Percentiles rank a stretch among this genome's conserved stretches.
These are phyloP conservation scores for Phoebastria nigripes DNA, from an alignment of 2,797 vertebrate genomes.

Conservation along the genomic window DNA sequence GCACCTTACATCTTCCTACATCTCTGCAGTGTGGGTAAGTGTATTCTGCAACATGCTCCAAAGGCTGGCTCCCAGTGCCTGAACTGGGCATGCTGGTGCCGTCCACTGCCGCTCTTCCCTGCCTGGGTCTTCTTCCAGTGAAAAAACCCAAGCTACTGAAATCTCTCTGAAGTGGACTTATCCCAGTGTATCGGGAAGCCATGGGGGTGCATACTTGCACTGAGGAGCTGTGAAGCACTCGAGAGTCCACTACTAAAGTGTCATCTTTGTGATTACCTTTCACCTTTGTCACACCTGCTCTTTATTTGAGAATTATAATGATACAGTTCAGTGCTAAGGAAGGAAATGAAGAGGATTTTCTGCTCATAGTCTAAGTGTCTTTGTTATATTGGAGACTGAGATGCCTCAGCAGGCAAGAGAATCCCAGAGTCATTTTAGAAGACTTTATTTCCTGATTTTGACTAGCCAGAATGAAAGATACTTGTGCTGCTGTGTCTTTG, in stretches of 20 bases:
- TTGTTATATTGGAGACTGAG: neutral
- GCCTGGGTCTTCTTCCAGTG: neutral
- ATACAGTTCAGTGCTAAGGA: neutral
- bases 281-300: neutral
- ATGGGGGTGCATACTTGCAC: neutral
- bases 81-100: neutral
- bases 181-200: neutral
- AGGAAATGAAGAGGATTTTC: neutral
- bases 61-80: neutral
- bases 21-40: neutral
- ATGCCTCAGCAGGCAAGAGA: neutral
- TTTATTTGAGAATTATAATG: neutral
- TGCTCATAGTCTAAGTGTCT: neutral
- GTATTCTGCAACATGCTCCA: neutral
- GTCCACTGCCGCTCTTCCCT: neutral
- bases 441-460: neutral
- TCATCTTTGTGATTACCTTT: neutral
- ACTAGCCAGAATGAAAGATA: neutral
- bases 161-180: neutral
- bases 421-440: neutral
- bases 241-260: neutral
- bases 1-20: neutral
- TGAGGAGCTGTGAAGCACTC: neutral
- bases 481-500: rapidly evolving
- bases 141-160: neutral